Evolutionary conservation across 2,888 invertebrate species (phyloP), one percentile per base, ranked within the genome.

Genomic region (Leucoma salicis): DNA sequence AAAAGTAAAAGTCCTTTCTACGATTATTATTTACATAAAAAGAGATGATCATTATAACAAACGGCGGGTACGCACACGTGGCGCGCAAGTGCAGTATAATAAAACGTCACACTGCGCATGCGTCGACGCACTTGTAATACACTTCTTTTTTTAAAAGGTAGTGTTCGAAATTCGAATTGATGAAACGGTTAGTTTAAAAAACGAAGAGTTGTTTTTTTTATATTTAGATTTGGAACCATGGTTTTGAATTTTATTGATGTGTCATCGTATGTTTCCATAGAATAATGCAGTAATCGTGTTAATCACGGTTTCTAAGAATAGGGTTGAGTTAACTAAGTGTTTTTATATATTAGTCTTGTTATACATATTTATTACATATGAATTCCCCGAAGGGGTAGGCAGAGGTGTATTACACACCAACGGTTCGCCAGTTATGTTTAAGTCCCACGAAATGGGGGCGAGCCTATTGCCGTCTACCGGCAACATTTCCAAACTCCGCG

Each of bases 31-130:
- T 47, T 36, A 35, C 40, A 62, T 38, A 59, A 60, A 56, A 53
- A 50, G 38, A 39, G 21, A 45, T 55, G 57, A 55, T 60, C 42
- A 49, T 56, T 49, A 35, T 49, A 61, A 57, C 55, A 60, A 53
- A 58, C 53, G 53, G 47, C 53, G 45, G 45, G 46, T 43, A 35
- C 41, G 31, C 70, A 78, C 78, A 78, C 75, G 70, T 78, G 78
- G 61, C 64, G 57, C 61, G 62, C 65, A 78, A 76, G 75, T 74
- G 78, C 71, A 67, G 49, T 59, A 43, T 42, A 66, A 66, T 66
- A 63, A 67, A 72, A 74, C 70, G 66, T 63, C 56, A 34, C 25
- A n/a, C 16, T 35, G 42, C 45, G 46, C 55, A 52, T 55, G 47
- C 57, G 60, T 53, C 50, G 53, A 41, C 60, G 55, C 49, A 52